Evolutionary conservation across 2,113 vertebrate genomes (phyloP), one percentile per base, ranked within the genome.

Genomic region (Strigops habroptila): DNA sequence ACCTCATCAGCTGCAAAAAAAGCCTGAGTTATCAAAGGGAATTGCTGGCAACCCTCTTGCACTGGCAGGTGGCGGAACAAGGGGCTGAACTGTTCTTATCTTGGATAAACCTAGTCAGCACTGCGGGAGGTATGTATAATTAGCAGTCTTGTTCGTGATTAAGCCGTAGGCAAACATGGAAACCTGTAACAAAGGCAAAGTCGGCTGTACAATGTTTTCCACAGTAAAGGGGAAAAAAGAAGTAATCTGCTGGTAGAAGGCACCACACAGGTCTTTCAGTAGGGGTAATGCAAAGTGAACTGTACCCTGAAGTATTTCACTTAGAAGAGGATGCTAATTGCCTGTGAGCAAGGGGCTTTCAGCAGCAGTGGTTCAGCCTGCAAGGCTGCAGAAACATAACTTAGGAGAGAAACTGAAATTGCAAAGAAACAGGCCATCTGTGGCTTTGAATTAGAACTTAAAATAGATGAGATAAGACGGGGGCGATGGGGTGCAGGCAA

Each of bases 121-220:
- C 86, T 22, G 70, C 3, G 3, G 89, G 89, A 91, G 67, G 79
- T 88, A 65, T 67, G 79, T 82, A 70, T 88, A 93, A 96, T 94
- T 93, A 96, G 82, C 49, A 46, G n/a, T 77, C 37, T 25, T 19
- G n/a, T 28, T 91, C 0, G 0, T 59, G 67, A 69, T 87, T 57
- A 86, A 90, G 78, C 81, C 31, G 6, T 48, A 69, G 87, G 90
- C 84, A 91, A 90, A 87, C 57, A 64, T 10, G 17, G 64, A 84
- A 95, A 89, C 28, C 48, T 64, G 62, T 83, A 88, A 79, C 65
- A 95, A 91, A 91, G 91, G 31, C 52, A 25, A 89, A 81, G 55
- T 57, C 30, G 41, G 91, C 82, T 70, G 57, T 69, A 43, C 33
- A 14, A 18, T 14, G 37, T 35, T 91, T 90, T 92, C 60, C 3